A percentile compares a stretch with the other conserved stretches of the same genome.
phyloP scores from a whole-genome alignment of 2,797 vertebrate species.

The Bradypodion pumilum region DNA sequence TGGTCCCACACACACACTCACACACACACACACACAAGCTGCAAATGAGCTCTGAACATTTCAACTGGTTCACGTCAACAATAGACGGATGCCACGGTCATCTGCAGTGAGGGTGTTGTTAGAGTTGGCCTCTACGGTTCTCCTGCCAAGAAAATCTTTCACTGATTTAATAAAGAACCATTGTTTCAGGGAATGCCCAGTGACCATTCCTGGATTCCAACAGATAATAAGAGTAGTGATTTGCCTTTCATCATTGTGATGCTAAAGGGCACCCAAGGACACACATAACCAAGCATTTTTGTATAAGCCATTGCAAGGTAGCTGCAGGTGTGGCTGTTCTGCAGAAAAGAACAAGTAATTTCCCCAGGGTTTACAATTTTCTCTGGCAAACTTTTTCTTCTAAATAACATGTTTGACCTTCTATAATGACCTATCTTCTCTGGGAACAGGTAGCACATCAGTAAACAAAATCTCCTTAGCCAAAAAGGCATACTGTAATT shows the following conservation, averaged over 20 bases:
- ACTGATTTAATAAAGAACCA: constrained; percentile 17
- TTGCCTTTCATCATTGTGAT: background rate
- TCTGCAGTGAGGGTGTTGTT: background rate
- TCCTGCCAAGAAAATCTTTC: constrained; percentile 32
- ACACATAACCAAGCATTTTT: background rate
- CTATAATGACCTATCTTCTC: constrained; percentile 12
- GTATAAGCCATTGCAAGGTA: background rate
- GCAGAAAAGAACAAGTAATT: background rate
- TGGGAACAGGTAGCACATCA: constrained; percentile 34
- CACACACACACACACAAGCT: background rate
- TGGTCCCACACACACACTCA: no score
- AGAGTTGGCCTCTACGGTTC: background rate
- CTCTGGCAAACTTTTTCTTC: background rate
- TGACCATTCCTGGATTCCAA: background rate
- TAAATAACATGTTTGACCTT: constrained; percentile 27
- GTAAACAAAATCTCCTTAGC: constrained; percentile 26
- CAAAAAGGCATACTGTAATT: background rate
- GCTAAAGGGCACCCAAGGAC: background rate
- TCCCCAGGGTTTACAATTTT: background rate
- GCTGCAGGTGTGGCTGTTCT: background rate
- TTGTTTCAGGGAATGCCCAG: constrained; percentile 19
- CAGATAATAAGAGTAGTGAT: constrained; percentile 9
- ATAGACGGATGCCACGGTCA: background rate
- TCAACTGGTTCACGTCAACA: background rate
- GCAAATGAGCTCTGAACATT: background rate